Evolutionary conservation across 2,797 vertebrate genomes (phyloP).

Genomic region (Eulemur albifrons): DNA sequence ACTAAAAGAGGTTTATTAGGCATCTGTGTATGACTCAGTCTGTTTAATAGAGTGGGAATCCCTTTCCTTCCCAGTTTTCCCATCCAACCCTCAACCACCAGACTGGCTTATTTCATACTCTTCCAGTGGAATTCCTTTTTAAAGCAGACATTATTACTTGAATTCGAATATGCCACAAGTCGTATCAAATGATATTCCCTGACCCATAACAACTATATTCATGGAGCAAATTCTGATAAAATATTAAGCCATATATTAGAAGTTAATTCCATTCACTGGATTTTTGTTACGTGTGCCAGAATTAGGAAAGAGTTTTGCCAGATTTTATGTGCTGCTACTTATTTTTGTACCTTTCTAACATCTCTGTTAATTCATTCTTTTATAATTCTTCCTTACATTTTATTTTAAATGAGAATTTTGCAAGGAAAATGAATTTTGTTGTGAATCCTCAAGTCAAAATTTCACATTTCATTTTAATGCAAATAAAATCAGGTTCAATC

Average conservation of each 20-base stretch:
- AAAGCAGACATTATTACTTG: not conserved
- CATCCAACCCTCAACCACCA: not conserved
- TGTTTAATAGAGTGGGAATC: not conserved
- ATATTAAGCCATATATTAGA: not conserved
- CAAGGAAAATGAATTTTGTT: not conserved
- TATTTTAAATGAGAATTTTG: slow-evolving; percentile 20
- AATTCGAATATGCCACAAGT: not conserved
- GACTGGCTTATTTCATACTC: not conserved
- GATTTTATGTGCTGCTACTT: not conserved
- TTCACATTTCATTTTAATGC: slow-evolving; percentile 33
- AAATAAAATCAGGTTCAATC: slow-evolving; percentile 22
- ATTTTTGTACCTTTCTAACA: not conserved
- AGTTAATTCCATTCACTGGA: not conserved
- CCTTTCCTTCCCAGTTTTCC: not conserved
- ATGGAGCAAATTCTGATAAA: not conserved
- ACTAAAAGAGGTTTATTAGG: not conserved
- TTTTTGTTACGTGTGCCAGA: not conserved
- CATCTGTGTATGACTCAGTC: not conserved
- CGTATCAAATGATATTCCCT: not conserved
- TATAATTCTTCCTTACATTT: not conserved
- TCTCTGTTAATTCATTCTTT: slow-evolving; percentile 11
- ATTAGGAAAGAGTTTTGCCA: not conserved
- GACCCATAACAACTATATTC: not conserved
- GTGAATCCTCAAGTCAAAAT: slow-evolving; percentile 16
- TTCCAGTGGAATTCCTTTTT: not conserved